Percentiles rank a stretch among this genome's conserved stretches.
Evolutionary conservation across 2,113 vertebrate species (phyloP).

Genomic region (Pogona vitticeps): DNA sequence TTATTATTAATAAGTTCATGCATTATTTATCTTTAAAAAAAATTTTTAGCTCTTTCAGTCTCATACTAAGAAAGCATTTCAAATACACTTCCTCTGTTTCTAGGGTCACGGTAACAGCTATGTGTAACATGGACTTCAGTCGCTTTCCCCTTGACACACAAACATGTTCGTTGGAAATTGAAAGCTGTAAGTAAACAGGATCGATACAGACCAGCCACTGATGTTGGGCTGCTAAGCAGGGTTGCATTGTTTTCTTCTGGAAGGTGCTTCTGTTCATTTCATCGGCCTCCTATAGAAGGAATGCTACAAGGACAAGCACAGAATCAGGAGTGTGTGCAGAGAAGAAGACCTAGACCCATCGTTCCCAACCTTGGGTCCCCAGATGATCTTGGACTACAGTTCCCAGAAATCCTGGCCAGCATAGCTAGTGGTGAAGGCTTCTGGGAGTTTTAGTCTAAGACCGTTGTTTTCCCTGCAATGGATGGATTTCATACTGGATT

Average conservation of each 20-base stretch:
- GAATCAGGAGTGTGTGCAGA: too few relatives aligned
- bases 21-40: not conserved
- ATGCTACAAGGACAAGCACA: not conserved
- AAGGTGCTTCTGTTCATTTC: not conserved
- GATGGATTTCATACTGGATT: not conserved
- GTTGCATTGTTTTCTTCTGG: not conserved
- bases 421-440: too few relatives aligned
- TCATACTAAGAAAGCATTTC: not conserved
- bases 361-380: too few relatives aligned
- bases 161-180: conserved; percentile 95
- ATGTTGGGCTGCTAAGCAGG: not conserved
- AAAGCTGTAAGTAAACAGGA: conserved; percentile 91
- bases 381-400: too few relatives aligned
- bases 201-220: not conserved
- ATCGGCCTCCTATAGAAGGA: too few relatives aligned
- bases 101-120: conserved; percentile 96
- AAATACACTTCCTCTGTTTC: conserved; percentile 49
- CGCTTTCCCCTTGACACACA: conserved; percentile 97
- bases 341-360: too few relatives aligned
- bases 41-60: not conserved
- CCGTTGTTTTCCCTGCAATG: not conserved
- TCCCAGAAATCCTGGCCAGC: too few relatives aligned
- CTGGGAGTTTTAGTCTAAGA: too few relatives aligned
- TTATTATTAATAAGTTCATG: not conserved
- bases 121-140: conserved; percentile 99